Conservation (phyloP, 2,888 invertebrate genomes). For the Antheraea assamensis region DNA sequence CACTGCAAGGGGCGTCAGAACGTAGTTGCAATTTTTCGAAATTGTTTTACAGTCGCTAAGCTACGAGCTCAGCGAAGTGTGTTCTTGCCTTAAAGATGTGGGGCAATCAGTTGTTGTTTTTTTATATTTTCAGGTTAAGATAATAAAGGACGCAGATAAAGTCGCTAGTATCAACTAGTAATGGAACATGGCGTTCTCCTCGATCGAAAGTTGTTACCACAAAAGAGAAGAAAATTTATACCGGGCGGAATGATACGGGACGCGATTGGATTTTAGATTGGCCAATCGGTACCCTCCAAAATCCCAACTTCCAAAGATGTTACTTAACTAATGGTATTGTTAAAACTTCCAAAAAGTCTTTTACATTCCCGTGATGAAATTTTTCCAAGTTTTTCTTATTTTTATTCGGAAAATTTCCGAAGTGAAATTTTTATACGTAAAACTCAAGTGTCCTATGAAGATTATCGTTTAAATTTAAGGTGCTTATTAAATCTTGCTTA, state of each 20-base stretch:
- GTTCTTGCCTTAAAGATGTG: too few relatives aligned
- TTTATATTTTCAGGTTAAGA: too few relatives aligned
- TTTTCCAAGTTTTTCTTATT: constrained; percentile 16
- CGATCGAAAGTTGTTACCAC: background rate
- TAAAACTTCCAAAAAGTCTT: constrained; percentile 17
- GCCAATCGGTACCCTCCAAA: background rate
- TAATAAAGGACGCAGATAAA: too few relatives aligned
- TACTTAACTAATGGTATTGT: constrained; percentile 18
- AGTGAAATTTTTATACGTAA: constrained; percentile 3
- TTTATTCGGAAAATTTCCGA: background rate
- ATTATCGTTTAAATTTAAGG: background rate
- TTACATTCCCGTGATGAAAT: constrained; percentile 14
- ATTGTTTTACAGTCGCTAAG: too few relatives aligned
- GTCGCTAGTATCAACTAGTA: too few relatives aligned
- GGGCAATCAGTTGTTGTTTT: too few relatives aligned
- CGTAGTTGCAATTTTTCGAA: too few relatives aligned
- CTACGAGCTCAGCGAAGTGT: too few relatives aligned
- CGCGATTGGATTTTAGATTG: background rate
- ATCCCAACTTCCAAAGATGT: constrained; percentile 2
- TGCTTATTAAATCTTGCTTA: background rate
- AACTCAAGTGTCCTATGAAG: background rate
- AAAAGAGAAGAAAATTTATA: background rate
- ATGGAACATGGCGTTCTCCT: background rate
- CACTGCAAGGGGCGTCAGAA: too few relatives aligned
- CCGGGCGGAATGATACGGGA: background rate